Evolutionary conservation across 2,113 vertebrate species (phyloP).

Genomic region (Dicrurus megarhynchus): DNA sequence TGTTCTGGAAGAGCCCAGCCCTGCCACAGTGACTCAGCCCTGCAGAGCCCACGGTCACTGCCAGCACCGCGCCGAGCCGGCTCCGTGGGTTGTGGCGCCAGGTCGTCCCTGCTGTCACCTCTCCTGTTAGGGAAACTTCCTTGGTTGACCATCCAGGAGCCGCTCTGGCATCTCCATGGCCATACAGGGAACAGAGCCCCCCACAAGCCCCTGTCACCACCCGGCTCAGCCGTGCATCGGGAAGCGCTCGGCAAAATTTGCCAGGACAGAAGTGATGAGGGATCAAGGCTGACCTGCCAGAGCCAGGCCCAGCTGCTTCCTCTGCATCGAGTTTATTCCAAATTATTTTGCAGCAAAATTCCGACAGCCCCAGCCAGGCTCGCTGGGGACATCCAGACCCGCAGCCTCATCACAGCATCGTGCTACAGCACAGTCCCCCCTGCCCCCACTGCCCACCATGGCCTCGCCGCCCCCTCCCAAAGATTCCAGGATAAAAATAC

Average conservation of each 20-base stretch:
- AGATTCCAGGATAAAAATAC: slow-evolving; percentile 13
- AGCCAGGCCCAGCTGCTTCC: accelerated
- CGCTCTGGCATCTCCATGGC: accelerated
- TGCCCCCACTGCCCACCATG: neutral
- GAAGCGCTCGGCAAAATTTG: neutral
- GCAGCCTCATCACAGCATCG: accelerated
- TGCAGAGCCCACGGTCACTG: accelerated
- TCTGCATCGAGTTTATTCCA: neutral
- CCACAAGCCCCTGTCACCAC: accelerated
- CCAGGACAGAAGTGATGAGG: neutral
- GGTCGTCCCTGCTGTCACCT: neutral
- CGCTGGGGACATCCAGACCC: neutral
- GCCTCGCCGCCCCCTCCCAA: neutral
- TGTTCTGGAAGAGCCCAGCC: neutral
- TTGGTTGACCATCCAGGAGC: neutral
- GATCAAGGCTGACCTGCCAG: neutral
- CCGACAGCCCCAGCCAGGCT: neutral
- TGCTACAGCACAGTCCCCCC: accelerated
- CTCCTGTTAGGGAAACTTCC: neutral
- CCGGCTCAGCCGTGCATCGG: accelerated
- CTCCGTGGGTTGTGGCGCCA: neutral
- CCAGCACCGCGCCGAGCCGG: accelerated
- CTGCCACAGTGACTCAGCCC: neutral
- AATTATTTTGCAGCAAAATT: neutral
- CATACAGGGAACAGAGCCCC: neutral